Conservation (phyloP, 2,888 invertebrate species). For the Agrilus cyanescens region DNA sequence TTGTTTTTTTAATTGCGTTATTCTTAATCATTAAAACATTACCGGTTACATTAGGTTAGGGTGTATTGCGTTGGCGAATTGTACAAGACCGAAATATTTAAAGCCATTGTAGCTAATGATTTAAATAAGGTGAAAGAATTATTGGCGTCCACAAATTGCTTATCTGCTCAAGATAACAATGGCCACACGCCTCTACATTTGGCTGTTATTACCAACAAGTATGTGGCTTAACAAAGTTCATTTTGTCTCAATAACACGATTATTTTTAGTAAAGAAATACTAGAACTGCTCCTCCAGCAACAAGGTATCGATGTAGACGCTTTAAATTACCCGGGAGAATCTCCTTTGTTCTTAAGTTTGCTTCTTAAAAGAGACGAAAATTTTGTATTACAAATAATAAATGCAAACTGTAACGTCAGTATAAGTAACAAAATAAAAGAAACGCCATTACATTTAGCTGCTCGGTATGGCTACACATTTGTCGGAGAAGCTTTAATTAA, state of each 20-base stretch:
- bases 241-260: not conserved
- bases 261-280: conserved; percentile 19
- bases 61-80: too few species aligned
- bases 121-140: conserved; percentile 15
- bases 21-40: too few species aligned
- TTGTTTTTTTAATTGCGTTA: too few species aligned
- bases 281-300: conserved; percentile 17
- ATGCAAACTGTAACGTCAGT: conserved; percentile 20
- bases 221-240: conserved; percentile 5
- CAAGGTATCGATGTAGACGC: conserved; percentile 18
- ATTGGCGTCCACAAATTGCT: conserved; percentile 15
- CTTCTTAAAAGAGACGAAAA: conserved; percentile 8
- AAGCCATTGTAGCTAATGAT: conserved; percentile 17
- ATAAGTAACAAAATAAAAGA: conserved; percentile 15
- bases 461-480: conserved; percentile 10
- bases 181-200: conserved; percentile 24
- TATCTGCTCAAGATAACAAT: conserved; percentile 22
- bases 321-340: conserved; percentile 21
- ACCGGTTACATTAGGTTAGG: too few species aligned
- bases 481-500: conserved; percentile 18
- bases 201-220: conserved; percentile 19
- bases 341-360: conserved; percentile 12
- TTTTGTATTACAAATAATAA: conserved; percentile 16
- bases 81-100: conserved; percentile 3
- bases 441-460: conserved; percentile 22